Conservation (phyloP, 1,140 invertebrate species). For the Apis cerana region DNA sequence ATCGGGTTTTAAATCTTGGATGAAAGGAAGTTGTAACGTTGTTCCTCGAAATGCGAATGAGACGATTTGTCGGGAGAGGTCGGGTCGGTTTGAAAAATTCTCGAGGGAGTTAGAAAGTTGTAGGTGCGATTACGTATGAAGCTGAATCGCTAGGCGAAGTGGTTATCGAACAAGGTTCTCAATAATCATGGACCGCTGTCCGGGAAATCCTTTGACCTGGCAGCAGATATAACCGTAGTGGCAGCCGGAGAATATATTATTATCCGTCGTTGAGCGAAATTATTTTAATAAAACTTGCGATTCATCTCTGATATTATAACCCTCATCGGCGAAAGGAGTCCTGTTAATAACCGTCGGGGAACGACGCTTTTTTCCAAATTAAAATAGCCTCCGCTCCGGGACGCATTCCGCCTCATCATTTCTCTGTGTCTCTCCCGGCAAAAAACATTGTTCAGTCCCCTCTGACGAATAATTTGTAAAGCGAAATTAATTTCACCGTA, state of each 20-base stretch:
- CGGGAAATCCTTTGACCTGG: slow-evolving; percentile 61
- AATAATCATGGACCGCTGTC: slow-evolving; percentile 56
- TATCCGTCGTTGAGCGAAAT: slow-evolving; percentile 15
- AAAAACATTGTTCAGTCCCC: background rate
- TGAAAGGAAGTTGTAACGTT: background rate
- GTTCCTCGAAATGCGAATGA: background rate
- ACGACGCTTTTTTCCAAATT: background rate
- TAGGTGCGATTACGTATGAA: background rate
- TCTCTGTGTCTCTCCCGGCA: background rate
- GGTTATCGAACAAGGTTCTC: slow-evolving; percentile 32
- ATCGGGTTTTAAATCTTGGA: background rate
- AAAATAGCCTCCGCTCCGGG: background rate
- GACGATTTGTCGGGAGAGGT: background rate
- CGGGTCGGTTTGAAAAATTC: background rate
- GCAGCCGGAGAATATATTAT: slow-evolving; percentile 37
- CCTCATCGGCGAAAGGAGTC: background rate
- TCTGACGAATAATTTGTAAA: background rate
- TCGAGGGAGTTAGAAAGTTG: background rate
- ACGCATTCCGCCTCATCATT: slow-evolving; percentile 3
- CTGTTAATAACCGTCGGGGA: background rate
- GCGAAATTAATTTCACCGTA: background rate
- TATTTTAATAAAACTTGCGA: slow-evolving; percentile 40
- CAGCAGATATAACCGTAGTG: slow-evolving; percentile 4
- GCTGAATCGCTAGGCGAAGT: slow-evolving; percentile 5
- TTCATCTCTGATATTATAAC: slow-evolving; percentile 32